A percentile compares a stretch with the other conserved stretches of the same genome.
Evolutionary conservation across 2,888 invertebrate species (phyloP).

Genomic region (Caenorhabditis doughertyi): DNA sequence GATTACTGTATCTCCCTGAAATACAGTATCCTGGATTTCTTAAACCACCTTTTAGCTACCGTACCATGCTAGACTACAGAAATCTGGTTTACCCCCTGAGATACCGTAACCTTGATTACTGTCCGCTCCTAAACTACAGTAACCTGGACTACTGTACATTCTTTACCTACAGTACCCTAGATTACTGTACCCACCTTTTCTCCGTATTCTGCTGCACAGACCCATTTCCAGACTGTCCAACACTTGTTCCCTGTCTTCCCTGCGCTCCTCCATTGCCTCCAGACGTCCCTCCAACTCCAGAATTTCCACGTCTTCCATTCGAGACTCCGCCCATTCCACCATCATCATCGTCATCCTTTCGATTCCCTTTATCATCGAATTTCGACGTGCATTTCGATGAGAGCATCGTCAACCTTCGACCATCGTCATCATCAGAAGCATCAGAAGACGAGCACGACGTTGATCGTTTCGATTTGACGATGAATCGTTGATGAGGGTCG

Average conservation of each 20-base stretch:
- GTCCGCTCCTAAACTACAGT: too few species aligned
- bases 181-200: background rate
- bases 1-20: too few species aligned
- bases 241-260: background rate
- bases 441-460: slow-evolving; percentile 94
- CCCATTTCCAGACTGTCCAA: background rate
- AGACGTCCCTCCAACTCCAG: background rate
- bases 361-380: slow-evolving; percentile 49
- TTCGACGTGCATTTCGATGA: slow-evolving; percentile 61
- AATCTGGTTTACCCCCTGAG: too few species aligned
- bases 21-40: too few species aligned
- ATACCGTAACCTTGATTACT: too few species aligned
- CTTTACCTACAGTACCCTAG: too few species aligned
- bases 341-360: slow-evolving; percentile 65
- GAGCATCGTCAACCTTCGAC: slow-evolving; percentile 73
- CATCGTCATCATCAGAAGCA: slow-evolving; percentile 89
- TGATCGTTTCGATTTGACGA: slow-evolving; percentile 70
- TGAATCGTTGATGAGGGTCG: slow-evolving; percentile 77
- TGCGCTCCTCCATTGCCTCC: background rate
- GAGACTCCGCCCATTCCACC: slow-evolving; percentile 35
- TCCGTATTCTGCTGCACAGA: background rate
- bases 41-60: too few species aligned
- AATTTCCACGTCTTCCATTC: slow-evolving; percentile 26
- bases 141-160: too few species aligned
- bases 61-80: too few species aligned